phyloP scores from a whole-genome alignment of 92 coral and sea anemone species.

The Zoanthus gigantus region DNA sequence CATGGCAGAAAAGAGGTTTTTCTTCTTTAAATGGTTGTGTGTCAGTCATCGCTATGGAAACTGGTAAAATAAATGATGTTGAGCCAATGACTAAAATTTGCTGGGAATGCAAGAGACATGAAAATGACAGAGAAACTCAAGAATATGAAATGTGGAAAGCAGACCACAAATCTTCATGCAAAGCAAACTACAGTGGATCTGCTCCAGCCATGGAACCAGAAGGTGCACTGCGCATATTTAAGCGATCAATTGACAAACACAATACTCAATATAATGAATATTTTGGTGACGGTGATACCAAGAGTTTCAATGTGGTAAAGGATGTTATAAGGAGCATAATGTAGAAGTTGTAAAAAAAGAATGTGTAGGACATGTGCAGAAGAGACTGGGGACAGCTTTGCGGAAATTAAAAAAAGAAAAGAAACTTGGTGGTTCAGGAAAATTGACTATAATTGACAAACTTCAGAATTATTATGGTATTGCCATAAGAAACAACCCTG shows the following conservation, averaged over 20 bases:
- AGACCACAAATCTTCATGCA: slow-evolving; percentile 52
- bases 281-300: slow-evolving; percentile 72
- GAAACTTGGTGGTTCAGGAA: slow-evolving; percentile 39
- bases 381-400: slow-evolving; percentile 48
- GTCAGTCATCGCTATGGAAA: too few species aligned
- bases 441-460: slow-evolving; percentile 41
- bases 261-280: slow-evolving; percentile 51
- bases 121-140: slow-evolving; percentile 20
- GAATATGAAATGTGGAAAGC: slow-evolving; percentile 41
- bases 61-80: too few species aligned
- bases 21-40: too few species aligned
- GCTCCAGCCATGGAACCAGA: slow-evolving; percentile 53
- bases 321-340: not conserved
- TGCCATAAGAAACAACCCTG: not conserved
- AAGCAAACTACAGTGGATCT: slow-evolving; percentile 62
- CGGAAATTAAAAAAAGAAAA: slow-evolving; percentile 48
- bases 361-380: slow-evolving; percentile 40
- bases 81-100: too few species aligned
- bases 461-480: slow-evolving; percentile 54
- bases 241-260: slow-evolving; percentile 48
- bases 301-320: slow-evolving; percentile 37
- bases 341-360: not conserved
- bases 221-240: slow-evolving; percentile 56
- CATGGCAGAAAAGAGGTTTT: too few species aligned
- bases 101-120: not conserved